Evolutionary conservation across 1,140 invertebrate species (phyloP), one percentile per base, ranked within the genome.

Genomic region (Lepidurus arcticus): DNA sequence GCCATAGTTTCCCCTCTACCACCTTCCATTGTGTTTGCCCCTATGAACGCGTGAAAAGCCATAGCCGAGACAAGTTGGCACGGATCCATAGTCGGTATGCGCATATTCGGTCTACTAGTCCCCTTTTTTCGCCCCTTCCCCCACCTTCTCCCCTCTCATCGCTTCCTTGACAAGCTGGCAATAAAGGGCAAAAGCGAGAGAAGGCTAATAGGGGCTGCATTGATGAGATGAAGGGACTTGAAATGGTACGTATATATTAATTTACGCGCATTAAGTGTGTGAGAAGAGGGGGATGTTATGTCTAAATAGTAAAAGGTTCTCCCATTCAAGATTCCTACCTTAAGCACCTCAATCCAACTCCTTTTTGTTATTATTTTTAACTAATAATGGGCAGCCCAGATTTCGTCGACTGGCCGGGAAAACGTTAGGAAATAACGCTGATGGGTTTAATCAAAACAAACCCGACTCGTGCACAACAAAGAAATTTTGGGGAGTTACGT

Each of bases 121-220:
- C 42, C 42, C 74, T 44, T 44, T 43, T 75, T 75, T 21, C 34
- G 16, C 13, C 45, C 76, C 10, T 26, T 47, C n/a, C 75, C 16
- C 75, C 45, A 43, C 8, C 44, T 65, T 24, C 21, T 21, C 74
- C 75, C 44, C 16, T 42, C 16, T 44, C 47, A 47, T 65, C 44
- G 43, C 76, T 65, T 76, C 76, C 76, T 76, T 34, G 42, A 45
- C 76, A 76, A 53, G 44, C 44, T 34, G 53, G 76, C 53, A 65
- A 65, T 65, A 65, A 65, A 65, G 53, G 53, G 53, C 53, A 65
- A 65, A n/a, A 65, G 16, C 53, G 53, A 65, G 34, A 34, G 34
- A 65, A 65, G 53, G 53, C 53, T 65, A 65, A 65, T 65, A 65
- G 53, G 53, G 53, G 21, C 53, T 65, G 21, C 53, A 65, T 65